These are phyloP conservation scores for Rhingia rostrata DNA, from an alignment of 2,888 invertebrate genomes.

Conservation along the genomic window DNA sequence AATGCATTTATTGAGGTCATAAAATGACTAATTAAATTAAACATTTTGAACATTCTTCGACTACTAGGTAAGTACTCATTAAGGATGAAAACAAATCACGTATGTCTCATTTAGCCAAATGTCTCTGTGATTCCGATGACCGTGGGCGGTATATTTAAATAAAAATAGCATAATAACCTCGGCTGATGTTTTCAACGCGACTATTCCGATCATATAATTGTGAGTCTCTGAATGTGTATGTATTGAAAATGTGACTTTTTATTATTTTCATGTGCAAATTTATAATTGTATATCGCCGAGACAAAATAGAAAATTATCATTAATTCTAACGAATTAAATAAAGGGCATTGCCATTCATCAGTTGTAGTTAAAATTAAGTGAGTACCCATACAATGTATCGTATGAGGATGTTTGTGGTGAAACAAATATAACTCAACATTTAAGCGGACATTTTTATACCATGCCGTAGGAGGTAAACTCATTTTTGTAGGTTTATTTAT, in stretches of 20 bases:
- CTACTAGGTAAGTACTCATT: conserved; percentile 30
- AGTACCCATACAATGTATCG: no score
- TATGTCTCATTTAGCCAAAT: conserved; percentile 43
- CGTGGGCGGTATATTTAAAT: conserved; percentile 49
- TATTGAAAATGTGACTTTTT: conserved; percentile 25
- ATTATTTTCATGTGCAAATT: conserved; percentile 25
- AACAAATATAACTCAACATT: no score
- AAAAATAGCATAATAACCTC: conserved; percentile 65
- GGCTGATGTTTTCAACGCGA: conserved; percentile 46
- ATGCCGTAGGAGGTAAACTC: no score
- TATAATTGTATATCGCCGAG: neutral
- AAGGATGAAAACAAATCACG: conserved; percentile 60
- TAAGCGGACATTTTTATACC: no score
- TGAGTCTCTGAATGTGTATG: conserved; percentile 39
- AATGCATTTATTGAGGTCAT: conserved; percentile 56
- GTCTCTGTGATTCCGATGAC: conserved; percentile 51
- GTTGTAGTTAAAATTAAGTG: no score
- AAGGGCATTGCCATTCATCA: conserved; percentile 32
- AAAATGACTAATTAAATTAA: conserved; percentile 63
- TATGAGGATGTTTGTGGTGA: no score
- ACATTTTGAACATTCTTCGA: conserved; percentile 47
- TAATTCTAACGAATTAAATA: conserved; percentile 9
- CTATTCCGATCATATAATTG: conserved; percentile 57
- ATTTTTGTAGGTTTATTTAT: no score
- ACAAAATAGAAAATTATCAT: conserved; percentile 23